A percentile compares a stretch with the other conserved stretches of the same genome.
Evolutionary conservation across 2,888 invertebrate species (phyloP).

Genomic region (Agapostemon virescens): DNA sequence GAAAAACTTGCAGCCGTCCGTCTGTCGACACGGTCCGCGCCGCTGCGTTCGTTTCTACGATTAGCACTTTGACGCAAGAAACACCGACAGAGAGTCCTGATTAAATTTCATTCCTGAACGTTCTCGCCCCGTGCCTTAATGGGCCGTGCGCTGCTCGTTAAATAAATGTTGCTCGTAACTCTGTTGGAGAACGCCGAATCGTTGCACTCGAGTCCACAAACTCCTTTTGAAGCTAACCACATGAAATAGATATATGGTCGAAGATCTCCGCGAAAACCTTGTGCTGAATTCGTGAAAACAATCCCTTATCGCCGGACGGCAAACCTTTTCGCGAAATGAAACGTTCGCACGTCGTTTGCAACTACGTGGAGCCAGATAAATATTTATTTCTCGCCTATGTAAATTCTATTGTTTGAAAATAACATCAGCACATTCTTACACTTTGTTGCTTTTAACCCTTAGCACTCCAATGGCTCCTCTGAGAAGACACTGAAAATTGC

Average conservation of each 20-base stretch:
- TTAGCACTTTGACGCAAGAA: constrained; percentile 23
- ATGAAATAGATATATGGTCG: background rate
- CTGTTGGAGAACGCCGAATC: background rate
- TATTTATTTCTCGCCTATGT: too few species aligned
- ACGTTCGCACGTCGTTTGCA: too few species aligned
- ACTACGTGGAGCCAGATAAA: too few species aligned
- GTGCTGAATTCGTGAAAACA: background rate
- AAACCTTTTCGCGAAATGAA: too few species aligned
- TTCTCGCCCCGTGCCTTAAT: background rate
- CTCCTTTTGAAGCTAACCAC: background rate
- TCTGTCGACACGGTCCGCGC: constrained; percentile 4
- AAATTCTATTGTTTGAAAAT: too few species aligned
- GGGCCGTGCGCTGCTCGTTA: constrained; percentile 11
- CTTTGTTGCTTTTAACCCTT: too few species aligned
- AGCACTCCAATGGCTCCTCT: too few species aligned
- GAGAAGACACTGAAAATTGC: too few species aligned
- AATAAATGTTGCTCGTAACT: constrained; percentile 7
- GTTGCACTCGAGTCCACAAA: background rate
- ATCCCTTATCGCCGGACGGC: background rate
- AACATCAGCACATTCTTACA: too few species aligned
- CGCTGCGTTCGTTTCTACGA: constrained; percentile 17
- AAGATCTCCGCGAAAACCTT: background rate
- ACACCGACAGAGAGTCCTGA: constrained; percentile 20
- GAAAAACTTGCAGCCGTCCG: constrained; percentile 27
- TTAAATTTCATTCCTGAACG: constrained; percentile 18